Base-by-base conservation (phyloP, 2,797 vertebrate genomes). In the Semaprochilodus insignis region DNA sequence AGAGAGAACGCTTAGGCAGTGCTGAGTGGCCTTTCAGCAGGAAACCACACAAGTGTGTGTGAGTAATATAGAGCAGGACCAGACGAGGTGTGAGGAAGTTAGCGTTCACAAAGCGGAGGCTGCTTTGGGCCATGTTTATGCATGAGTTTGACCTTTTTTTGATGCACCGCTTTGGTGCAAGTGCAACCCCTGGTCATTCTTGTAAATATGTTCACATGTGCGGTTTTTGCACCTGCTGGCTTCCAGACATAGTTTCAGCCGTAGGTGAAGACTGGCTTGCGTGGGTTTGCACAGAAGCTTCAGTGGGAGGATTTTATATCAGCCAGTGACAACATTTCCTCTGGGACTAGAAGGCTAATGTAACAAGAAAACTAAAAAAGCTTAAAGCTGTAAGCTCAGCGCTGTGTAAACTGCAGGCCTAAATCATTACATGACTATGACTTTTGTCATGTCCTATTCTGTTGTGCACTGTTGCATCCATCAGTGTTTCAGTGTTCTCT, bases 21-120 rank as follows among this genome's bases (percentile, higher is more conserved):
- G 21, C 52, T 16, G 14, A 83, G 52, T 77, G 76, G 71, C 40
- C 52, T 84, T 75, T 76, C 40, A 72, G 81, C 87, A 88, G 87
- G 88, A 88, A 88, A 88, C 87, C 85, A 86, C 87, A 85, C 40
- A 59, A 36, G 25, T 51, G 27, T 51, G 27, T 59, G n/a, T 80
- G 31, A 73, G 78, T 78, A 66, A 54, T 67, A 77, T 31, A 59
- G 72, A 62, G 74, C 60, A 79, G 73, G 80, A 69, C 81, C 81
- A 65, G 83, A 72, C n/a, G 31, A 81, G 52, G 65, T 85, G 81
- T 80, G 54, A 81, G 78, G 44, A 66, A 48, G n/a, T 51, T 19
- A 65, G 10, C 19, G 10, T 6, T 40, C 6, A 31, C 59, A 13
- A 23, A 76, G 65, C 70, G 51, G 78, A 17, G 36, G 54, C 67